Base-by-base conservation (phyloP, 2,888 invertebrate species). In the Capitulum mitella region DNA sequence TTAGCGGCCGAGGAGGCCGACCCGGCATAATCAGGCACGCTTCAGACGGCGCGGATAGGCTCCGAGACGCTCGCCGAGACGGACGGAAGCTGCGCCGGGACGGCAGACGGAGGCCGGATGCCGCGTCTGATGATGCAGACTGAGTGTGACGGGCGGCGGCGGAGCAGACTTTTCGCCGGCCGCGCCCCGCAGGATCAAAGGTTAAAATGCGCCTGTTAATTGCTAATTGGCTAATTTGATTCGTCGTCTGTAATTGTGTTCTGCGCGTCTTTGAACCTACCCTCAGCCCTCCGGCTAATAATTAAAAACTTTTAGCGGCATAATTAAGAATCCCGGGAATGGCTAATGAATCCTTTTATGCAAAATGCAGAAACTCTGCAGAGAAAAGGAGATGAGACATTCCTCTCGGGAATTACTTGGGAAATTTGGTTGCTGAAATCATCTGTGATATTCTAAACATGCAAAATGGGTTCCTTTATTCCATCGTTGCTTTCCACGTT, bases 171-270 rank as follows among this genome's bases (percentile, higher is more conserved):
- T 61, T 61, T 61, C 16, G 6, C 5, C 26, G 2, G 22, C 26
- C 26, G 3, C 16, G 54, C 26, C 3, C n/a, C 10, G 54, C 37
- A 16, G 32, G 37, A 70, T 70, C 70, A 70, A 70, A 70, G 70
- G 70, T 70, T 70, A 70, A 70, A 70, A 34, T 37, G 26, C 26
- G 16, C 6, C 70, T 70, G 37, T 32, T 70, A 70, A 70, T 70
- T 70, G 37, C 70, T 70, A 70, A 70, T 70, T 70, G 70, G 70
- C 37, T 70, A 70, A 70, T 70, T 70, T 70, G 70, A 70, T 70
- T 70, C 37, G 3, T 19, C 22, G 37, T 70, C 70, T 26, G 37
- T 70, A 70, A 70, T 70, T 70, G 70, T 70, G 37, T 70, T 70
- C 70, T 26, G 3, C 19, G 37, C 70, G 34, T 32, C 70, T 70